Conservation (phyloP, 2,113 vertebrate species). For the Xerus inauris region DNA sequence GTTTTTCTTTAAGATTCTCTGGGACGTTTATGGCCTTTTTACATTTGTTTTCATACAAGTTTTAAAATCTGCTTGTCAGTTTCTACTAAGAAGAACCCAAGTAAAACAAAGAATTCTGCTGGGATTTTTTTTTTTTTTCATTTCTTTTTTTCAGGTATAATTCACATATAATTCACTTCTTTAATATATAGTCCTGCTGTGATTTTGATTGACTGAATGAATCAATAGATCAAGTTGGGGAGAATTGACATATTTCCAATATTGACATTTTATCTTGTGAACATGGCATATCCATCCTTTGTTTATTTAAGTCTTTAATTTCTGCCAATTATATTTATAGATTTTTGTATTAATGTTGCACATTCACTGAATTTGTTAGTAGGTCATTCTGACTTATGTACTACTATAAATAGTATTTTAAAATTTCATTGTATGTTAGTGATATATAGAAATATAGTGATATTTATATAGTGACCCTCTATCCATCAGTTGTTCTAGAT, state of each 20-base stretch:
- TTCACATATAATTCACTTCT: neutral
- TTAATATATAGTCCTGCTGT: neutral
- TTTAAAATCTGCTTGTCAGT: slow-evolving; percentile 18
- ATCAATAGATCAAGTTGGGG: neutral
- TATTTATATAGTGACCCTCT: neutral
- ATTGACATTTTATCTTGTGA: slow-evolving; percentile 6
- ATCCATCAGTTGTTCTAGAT: slow-evolving; percentile 11
- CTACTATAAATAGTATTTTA: neutral
- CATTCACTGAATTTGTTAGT: slow-evolving; percentile 2
- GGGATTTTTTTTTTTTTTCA: neutral
- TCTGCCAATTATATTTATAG: neutral
- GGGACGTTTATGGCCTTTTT: neutral
- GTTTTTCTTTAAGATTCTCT: neutral
- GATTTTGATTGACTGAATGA: neutral
- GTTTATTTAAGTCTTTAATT: slow-evolving; percentile 28
- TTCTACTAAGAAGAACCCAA: slow-evolving; percentile 22
- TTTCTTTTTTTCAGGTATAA: slow-evolving; percentile 3
- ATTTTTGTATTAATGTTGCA: neutral
- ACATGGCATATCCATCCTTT: neutral
- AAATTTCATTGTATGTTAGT: neutral
- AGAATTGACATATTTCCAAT: neutral
- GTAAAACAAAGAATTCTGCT: neutral
- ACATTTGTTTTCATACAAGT: slow-evolving; percentile 24
- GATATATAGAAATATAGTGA: neutral
- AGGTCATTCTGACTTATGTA: slow-evolving; percentile 35